Evolutionary conservation across 2,113 vertebrate genomes (phyloP), one percentile per base, ranked within the genome.

Genomic region (Heteronetta atricapilla): DNA sequence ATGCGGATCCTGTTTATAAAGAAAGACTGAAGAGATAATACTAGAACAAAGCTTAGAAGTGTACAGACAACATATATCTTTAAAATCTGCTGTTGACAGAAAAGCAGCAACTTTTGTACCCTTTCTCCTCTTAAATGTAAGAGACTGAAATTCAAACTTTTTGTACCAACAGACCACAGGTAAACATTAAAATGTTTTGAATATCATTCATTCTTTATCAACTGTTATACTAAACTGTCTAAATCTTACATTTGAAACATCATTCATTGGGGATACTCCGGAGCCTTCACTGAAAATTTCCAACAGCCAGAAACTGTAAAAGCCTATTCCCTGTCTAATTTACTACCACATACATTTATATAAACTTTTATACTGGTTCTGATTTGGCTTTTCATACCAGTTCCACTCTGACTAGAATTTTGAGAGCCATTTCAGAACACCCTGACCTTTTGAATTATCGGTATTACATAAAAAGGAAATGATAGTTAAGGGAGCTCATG

Each of bases 181-280:
- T 42, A 77, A 93, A 52, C 10, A 67, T 28, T 6, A 74, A 78
- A 83, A 81, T 16, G 8, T 31, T 81, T 81, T 42, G 36, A 81
- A 26, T 55, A n/a, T 5, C 26, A 28, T 5, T 73, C 67, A 50
- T 74, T 67, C 10, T 53, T 29, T 4, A 18, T n/a, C 15, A 67
- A 28, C 3, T 1, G 70, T 9, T 10, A 3, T 12, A 70, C 50
- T 18, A 38, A 7, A 83, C 0, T 1, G 4, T 69, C 20, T 8
- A 52, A 67, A 64, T 8, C 70, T 44, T 67, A 38, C 12, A 58
- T 8, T 1, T 69, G 15, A 40, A 25, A 53, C 36, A 59, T 55
- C 8, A 76, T 22, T 73, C 13, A n/a, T 13, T 46, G 9, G 8
- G 63, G 38, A 6, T 4, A 44, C 7, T 11, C 13, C 62, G 31